Evolutionary conservation across 2,113 vertebrate genomes (phyloP).

Genomic region (Protomyctophum bolini): DNA sequence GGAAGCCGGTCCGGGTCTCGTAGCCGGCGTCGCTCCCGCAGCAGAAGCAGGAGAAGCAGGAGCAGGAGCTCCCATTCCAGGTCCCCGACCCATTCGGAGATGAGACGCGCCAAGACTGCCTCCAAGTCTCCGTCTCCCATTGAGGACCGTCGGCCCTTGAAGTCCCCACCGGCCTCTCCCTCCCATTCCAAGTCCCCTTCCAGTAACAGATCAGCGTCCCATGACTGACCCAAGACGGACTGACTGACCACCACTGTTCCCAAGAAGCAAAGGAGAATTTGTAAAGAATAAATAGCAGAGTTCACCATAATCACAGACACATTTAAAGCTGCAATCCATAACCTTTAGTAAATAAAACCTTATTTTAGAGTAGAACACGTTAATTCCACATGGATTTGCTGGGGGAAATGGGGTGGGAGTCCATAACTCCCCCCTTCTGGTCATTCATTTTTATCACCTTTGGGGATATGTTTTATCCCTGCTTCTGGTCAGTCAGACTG

Average conservation of each 20-base stretch:
- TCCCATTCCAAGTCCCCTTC: slow-evolving; percentile 67
- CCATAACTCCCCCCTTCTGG: too few species aligned
- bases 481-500: too few species aligned
- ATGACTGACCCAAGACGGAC: slow-evolving; percentile 70
- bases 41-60: slow-evolving; percentile 88
- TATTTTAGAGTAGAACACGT: too few species aligned
- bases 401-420: too few species aligned
- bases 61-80: slow-evolving; percentile 85
- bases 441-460: too few species aligned
- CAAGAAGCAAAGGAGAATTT: background rate
- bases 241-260: too few species aligned
- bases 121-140: slow-evolving; percentile 83
- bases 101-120: slow-evolving; percentile 81
- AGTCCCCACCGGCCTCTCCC: slow-evolving; percentile 82
- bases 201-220: slow-evolving; percentile 83
- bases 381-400: too few species aligned
- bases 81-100: slow-evolving; percentile 86
- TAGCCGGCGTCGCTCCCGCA: slow-evolving; percentile 81
- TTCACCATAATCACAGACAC: too few species aligned
- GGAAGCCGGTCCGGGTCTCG: slow-evolving; percentile 89
- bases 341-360: too few species aligned
- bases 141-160: slow-evolving; percentile 76
- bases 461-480: too few species aligned
- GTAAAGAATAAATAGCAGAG: background rate
- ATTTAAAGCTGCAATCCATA: background rate